Evolutionary conservation across 2,113 vertebrate genomes (phyloP), one percentile per base, ranked within the genome.

Genomic region (Bungarus multicinctus): DNA sequence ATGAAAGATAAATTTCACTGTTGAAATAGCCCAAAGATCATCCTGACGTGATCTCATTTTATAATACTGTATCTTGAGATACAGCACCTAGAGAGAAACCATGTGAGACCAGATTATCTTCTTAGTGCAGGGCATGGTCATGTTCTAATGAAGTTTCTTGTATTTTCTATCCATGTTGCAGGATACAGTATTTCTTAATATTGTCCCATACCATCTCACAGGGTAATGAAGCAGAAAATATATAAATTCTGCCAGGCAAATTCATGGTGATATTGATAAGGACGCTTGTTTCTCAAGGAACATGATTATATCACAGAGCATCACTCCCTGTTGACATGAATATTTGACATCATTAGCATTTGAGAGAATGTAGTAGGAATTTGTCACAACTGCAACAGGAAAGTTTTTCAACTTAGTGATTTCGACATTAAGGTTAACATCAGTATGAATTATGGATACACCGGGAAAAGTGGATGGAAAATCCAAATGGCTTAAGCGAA

Each of bases 211-310:
- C 9, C 54, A 45, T 43, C 43, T 39, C 69, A 34, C 5, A 6
- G 69, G 69, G n/a, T 20, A 39, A 20, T 18, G 16, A 74, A 47
- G 9, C n/a, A 53, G 45, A 27, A 74, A 74, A 25, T 85, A 74
- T 86, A 27, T 39, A 50, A 0, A n/a, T 12, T 0, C 69, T 92
- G 93, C 93, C 90, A 94, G 20, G 43, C 85, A 0, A 0, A 16
- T 91, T 92, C 50, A 45, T 86, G 52, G 52, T 88, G 91, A 89
- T 0, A 91, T 23, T 52, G 88, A 57, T 0, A 92, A 55, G 39
- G 91, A 0, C 39, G 5, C 2, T 30, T 89, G 12, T 34, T 90
- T 43, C 92, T 91, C 50, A 57, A 93, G 93, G 93, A 25, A 10
- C 90, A 85, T 0, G 50, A 92, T 30, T 30, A 9, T 87, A 89